phyloP scores from a whole-genome alignment of 2,113 vertebrate species.

The Bungarus multicinctus region DNA sequence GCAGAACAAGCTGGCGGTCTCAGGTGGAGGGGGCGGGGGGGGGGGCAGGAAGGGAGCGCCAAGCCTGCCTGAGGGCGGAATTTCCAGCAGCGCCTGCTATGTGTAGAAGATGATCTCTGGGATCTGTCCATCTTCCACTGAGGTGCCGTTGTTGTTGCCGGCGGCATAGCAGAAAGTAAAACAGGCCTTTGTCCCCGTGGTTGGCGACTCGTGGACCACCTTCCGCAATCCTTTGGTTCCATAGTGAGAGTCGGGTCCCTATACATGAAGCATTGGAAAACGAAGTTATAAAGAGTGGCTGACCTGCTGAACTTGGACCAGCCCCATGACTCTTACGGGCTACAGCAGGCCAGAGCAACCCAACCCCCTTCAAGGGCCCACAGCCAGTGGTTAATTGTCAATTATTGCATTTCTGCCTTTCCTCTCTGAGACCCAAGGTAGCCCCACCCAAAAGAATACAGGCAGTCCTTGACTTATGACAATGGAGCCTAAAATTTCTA shows the following conservation, averaged over 20 bases:
- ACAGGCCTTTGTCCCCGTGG: constrained; percentile 92
- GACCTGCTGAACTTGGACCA: neutral
- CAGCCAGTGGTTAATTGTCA: neutral
- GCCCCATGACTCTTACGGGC: neutral
- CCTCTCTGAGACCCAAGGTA: neutral
- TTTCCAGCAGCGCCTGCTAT: constrained; percentile 65
- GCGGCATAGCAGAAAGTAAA: constrained; percentile 98
- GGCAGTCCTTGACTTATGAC: neutral
- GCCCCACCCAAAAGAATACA: neutral
- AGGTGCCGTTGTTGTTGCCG: constrained; percentile 97
- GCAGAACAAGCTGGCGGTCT: constrained; percentile 47
- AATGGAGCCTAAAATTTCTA: neutral
- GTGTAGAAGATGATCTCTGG: constrained; percentile 99
- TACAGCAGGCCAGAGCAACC: neutral
- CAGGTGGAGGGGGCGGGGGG: neutral
- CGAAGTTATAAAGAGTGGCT: neutral
- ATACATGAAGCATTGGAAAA: fast-evolving
- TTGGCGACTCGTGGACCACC: constrained; percentile 91
- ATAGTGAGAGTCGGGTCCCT: constrained; percentile 97
- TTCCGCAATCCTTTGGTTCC: constrained; percentile 97
- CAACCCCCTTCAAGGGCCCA: neutral
- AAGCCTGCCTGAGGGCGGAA: constrained; percentile 5
- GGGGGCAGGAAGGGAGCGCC: neutral
- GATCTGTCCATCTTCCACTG: constrained; percentile 96
- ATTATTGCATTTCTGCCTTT: neutral